Evolutionary conservation across 2,113 vertebrate genomes (phyloP), one percentile per base, ranked within the genome.

Genomic region (Megaceryle maxima): DNA sequence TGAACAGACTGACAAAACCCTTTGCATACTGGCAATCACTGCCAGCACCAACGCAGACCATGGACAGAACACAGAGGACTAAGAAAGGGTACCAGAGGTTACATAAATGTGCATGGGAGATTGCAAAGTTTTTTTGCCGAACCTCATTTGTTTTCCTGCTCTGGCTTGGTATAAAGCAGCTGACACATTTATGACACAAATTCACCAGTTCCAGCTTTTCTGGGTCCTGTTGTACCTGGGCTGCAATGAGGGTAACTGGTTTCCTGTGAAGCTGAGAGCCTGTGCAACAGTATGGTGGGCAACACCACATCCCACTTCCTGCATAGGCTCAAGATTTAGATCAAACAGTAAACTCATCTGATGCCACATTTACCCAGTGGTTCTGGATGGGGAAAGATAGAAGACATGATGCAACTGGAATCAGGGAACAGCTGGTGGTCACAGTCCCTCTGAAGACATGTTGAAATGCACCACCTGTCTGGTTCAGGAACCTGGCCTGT

Each of bases 401-500:
- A 67, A 80, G 62, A 68, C 62, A 53, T 3, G 25, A 21, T 28
- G 28, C 37, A 88, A 1, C 12, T 63, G 59, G 48, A 68, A 37
- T 4, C 31, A 55, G 31, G 25, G 72, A 50, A 44, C 0, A 17
- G 46, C 74, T 55, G 46, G 46, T 62, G 26, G 13, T 37, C 35
- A 13, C 29, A 6, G 28, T 26, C 26, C 51, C 28, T 66, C 69
- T 67, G 60, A 66, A 77, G 33, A 43, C 0, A 1, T 12, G 35
- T 22, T 77, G 66, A 70, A 76, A 72, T 1, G 5, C 16, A 25
- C 7, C 3, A 10, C 6, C 29, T 1, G 6, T 25, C 62, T 2
- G 0, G 37, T 67, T 41, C 9, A 8, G 28, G 84, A 76, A 50
- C 13, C 33, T 2, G 3, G 28, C 1, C 4, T 51, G 55, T 13